phyloP scores from a whole-genome alignment of 2,888 invertebrate species.

The Argyresthia albistria region DNA sequence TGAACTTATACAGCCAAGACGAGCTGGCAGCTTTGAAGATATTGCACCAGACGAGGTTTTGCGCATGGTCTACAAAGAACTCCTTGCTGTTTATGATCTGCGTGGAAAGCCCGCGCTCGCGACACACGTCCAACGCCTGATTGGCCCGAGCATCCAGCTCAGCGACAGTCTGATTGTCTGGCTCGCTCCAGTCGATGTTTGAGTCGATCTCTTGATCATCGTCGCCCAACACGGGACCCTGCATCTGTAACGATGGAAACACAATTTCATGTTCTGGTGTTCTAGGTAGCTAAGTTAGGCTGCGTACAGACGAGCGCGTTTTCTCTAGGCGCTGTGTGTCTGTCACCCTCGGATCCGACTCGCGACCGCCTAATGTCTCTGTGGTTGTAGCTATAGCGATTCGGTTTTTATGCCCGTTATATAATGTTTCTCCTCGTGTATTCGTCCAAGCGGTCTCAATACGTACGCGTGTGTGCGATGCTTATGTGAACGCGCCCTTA shows the following conservation, averaged over 20 bases:
- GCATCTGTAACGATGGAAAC: slow-evolving; percentile 28
- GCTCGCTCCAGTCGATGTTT: slow-evolving; percentile 38
- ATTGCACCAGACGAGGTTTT: slow-evolving; percentile 82
- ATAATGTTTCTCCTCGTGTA: no score
- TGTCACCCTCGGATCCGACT: no score
- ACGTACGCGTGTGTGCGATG: no score
- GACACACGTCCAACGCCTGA: slow-evolving; percentile 62
- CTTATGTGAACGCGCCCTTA: no score
- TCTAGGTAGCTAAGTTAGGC: no score
- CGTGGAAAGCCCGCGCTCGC: slow-evolving; percentile 30
- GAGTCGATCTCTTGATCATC: slow-evolving; percentile 30
- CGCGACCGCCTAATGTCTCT: no score
- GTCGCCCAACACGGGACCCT: slow-evolving; percentile 49
- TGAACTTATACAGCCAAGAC: slow-evolving; percentile 86
- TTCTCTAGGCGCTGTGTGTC: background rate
- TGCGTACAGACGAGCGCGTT: no score
- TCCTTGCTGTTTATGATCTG: slow-evolving; percentile 79
- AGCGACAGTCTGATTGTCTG: slow-evolving; percentile 42
- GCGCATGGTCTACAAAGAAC: slow-evolving; percentile 78
- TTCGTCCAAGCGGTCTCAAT: no score
- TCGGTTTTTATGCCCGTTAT: no score
- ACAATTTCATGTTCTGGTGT: background rate
- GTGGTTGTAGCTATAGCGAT: no score
- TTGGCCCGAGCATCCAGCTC: slow-evolving; percentile 64
- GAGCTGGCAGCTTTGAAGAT: slow-evolving; percentile 84